Evolutionary conservation across 2,888 invertebrate genomes (phyloP).

Genomic region (Opisthograptis luteolata): DNA sequence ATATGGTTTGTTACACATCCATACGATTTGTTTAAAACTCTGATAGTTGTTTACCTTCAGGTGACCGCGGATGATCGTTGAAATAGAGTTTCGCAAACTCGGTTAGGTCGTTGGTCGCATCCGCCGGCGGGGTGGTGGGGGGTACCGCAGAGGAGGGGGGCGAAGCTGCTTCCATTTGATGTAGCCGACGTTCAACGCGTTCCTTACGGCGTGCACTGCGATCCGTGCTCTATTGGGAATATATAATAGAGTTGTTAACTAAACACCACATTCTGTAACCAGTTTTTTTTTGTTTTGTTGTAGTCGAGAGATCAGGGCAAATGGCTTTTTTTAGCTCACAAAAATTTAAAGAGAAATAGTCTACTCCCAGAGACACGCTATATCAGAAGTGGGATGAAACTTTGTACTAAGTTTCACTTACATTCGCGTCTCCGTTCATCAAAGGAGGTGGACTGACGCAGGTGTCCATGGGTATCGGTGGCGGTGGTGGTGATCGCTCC

Average conservation of each 20-base stretch:
- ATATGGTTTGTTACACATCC: no score
- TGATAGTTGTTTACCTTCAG: conserved; percentile 91
- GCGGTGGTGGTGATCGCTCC: conserved; percentile 51
- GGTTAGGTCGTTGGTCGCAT: conserved; percentile 90
- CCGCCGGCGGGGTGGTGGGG: conserved; percentile 80
- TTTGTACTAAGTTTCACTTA: conserved; percentile 43
- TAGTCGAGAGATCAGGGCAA: no score
- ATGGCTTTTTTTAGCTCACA: no score
- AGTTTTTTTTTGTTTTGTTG: no score
- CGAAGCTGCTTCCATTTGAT: conserved; percentile 88
- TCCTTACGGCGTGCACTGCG: conserved; percentile 92
- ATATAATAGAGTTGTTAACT: not conserved
- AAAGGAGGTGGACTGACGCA: conserved; percentile 73
- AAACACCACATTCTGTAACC: no score
- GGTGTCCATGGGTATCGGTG: conserved; percentile 68
- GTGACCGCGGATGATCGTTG: conserved; percentile 93
- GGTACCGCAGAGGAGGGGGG: conserved; percentile 53
- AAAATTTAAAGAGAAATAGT: no score
- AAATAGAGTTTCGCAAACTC: conserved; percentile 98
- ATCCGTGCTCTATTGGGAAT: conserved; percentile 74
- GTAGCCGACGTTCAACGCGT: conserved; percentile 93
- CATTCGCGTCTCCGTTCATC: conserved; percentile 68
- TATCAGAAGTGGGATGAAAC: not conserved
- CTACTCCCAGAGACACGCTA: no score
- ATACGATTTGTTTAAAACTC: no score